phyloP scores from a whole-genome alignment of 2,888 invertebrate species.

The Tridacna crocea region DNA sequence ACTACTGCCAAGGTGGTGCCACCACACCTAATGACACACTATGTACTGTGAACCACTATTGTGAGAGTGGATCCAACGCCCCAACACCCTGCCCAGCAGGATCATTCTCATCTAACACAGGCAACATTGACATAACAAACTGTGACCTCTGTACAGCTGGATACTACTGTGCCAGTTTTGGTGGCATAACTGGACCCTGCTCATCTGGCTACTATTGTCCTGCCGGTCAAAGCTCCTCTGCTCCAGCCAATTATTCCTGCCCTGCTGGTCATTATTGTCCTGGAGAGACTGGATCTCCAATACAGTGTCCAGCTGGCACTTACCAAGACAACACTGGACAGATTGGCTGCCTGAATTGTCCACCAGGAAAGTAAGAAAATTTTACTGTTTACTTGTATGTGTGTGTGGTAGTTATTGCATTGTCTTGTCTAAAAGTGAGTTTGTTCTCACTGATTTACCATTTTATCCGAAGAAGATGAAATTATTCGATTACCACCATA shows the following conservation, averaged over 20 bases:
- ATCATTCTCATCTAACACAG: slow-evolving; percentile 74
- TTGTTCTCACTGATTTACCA: too few relatives aligned
- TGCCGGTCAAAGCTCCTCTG: slow-evolving; percentile 94
- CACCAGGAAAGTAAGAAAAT: slow-evolving; percentile 77
- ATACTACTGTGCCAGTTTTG: slow-evolving; percentile 79
- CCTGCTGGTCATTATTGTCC: slow-evolving; percentile 82
- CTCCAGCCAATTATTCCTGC: slow-evolving; percentile 83
- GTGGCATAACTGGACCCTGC: slow-evolving; percentile 79
- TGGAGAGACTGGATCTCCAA: slow-evolving; percentile 72
- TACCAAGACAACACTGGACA: slow-evolving; percentile 80
- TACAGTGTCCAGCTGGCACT: slow-evolving; percentile 75
- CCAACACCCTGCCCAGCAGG: slow-evolving; percentile 80
- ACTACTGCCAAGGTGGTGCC: slow-evolving; percentile 78
- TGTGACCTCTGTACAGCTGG: slow-evolving; percentile 79
- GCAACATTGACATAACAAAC: slow-evolving; percentile 74
- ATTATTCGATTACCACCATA: too few relatives aligned
- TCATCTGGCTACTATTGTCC: slow-evolving; percentile 90
- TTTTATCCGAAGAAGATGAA: too few relatives aligned
- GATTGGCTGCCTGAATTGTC: slow-evolving; percentile 77
- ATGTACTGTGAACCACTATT: slow-evolving; percentile 80
- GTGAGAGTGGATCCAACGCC: slow-evolving; percentile 71
- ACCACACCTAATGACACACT: slow-evolving; percentile 73
- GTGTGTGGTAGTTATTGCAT: too few relatives aligned
- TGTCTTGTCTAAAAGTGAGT: too few relatives aligned
- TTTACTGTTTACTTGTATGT: neutral